Evolutionary conservation across 2,113 vertebrate genomes (phyloP).

Genomic region (Dunckerocampus dactyliophorus): DNA sequence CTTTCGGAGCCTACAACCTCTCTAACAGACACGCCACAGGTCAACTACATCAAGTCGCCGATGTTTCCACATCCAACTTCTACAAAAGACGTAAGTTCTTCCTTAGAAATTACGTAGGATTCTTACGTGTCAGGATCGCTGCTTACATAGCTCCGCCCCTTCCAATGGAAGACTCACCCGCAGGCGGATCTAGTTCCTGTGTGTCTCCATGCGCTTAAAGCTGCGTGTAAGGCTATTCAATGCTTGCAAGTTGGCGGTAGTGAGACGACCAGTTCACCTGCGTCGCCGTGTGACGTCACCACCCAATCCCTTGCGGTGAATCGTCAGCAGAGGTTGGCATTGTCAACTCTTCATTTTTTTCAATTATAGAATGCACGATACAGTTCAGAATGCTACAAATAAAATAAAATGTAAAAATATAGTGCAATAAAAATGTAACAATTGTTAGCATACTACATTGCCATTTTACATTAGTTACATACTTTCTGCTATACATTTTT

Average conservation of each 20-base stretch:
- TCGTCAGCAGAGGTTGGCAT: neutral
- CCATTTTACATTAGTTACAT: no score
- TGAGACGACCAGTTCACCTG: neutral
- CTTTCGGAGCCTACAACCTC: slow-evolving; percentile 12
- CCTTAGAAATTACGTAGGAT: slow-evolving; percentile 50
- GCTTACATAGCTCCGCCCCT: slow-evolving; percentile 62
- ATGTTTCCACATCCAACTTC: slow-evolving; percentile 7
- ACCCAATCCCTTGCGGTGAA: neutral
- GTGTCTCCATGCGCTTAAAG: slow-evolving; percentile 1
- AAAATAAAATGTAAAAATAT: no score
- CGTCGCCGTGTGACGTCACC: neutral
- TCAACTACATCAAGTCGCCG: slow-evolving; percentile 44
- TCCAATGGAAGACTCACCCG: neutral
- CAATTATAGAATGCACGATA: no score
- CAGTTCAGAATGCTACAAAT: neutral
- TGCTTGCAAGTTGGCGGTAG: no score
- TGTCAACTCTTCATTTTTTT: no score
- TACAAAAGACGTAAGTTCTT: slow-evolving; percentile 41
- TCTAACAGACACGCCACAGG: slow-evolving; percentile 16
- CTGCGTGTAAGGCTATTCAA: slow-evolving; percentile 35
- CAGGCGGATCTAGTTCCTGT: slow-evolving; percentile 26
- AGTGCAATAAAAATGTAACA: no score
- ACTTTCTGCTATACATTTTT: no score
- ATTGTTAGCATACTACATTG: no score
- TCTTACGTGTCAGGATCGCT: slow-evolving; percentile 69